Evolutionary conservation across 2,888 invertebrate genomes (phyloP).

Genomic region (Tipula helvola): DNA sequence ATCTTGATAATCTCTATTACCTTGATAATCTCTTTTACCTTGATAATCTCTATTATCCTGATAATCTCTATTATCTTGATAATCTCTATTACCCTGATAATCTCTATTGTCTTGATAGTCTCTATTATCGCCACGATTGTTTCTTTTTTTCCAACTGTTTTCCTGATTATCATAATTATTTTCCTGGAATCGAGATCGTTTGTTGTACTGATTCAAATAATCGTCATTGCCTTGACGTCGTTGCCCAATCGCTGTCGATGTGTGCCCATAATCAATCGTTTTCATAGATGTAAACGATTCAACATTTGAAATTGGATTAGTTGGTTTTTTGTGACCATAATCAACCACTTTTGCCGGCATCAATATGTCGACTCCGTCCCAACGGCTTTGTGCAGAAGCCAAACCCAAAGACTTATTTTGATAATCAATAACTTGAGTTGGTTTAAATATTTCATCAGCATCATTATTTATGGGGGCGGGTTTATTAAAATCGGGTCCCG

Average conservation of each 20-base stretch:
- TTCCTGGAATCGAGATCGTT: background rate
- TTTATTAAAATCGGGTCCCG: background rate
- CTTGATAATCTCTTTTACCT: too few relatives aligned
- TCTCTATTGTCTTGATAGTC: background rate
- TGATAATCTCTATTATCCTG: too few relatives aligned
- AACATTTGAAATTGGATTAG: background rate
- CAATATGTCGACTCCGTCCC: constrained; percentile 37
- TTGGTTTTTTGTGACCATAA: constrained; percentile 51
- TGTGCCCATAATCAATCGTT: constrained; percentile 60
- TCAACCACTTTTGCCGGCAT: constrained; percentile 50
- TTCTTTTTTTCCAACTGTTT: background rate
- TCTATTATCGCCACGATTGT: background rate
- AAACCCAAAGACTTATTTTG: constrained; percentile 47
- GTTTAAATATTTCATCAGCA: constrained; percentile 41
- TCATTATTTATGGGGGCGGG: background rate
- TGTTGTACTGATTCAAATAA: background rate
- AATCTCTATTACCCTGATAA: too few relatives aligned
- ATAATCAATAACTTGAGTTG: constrained; percentile 56
- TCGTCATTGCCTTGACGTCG: background rate
- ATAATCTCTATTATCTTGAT: too few relatives aligned
- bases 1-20: too few relatives aligned
- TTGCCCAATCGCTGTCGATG: constrained; percentile 18
- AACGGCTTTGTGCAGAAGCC: constrained; percentile 22
- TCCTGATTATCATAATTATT: background rate
- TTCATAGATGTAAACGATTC: constrained; percentile 38